Evolutionary conservation across 2,888 invertebrate genomes (phyloP), one percentile per base, ranked within the genome.

Genomic region (Parasteatoda lunata): DNA sequence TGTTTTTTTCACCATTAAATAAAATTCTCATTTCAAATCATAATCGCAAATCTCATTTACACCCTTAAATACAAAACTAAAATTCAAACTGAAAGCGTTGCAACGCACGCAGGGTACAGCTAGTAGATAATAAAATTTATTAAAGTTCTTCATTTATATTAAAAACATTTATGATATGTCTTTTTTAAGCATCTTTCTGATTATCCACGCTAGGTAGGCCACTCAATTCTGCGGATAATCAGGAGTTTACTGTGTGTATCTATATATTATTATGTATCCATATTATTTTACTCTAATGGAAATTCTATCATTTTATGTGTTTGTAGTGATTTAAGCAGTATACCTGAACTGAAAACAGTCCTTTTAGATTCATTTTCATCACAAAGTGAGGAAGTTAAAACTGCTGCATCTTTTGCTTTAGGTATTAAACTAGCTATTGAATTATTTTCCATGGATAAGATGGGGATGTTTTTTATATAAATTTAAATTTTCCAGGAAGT

Each of bases 401-500:
- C 97, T 0, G 98, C 98, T 0, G 99, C 99, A 13, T 98, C 98
- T 89, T 98, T 98, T 92, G 97, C 99, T 0, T 94, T 99, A 72
- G 98, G 93, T 92, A 89, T 89, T 13, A 73, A 8, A 8, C 13
- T 15, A 54, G 66, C 49, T 80, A 48, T 59, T 7, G 64, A 30
- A 5, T 71, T 59, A 15, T 64, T 64, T 64, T 64, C 15, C 64
- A 9, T 6, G 64, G 15, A 4, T 64, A n/a, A n/a, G 4, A 7
- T 13, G 64, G 4, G n/a, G 9, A 71, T n/a, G 51, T 13, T 72
- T 72, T 9, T 72, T 72, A 4, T 72, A 30, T 54, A 5, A 11
- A 11, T 59, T 59, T 9, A 64, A 15, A n/a, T 70, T 45, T 82
- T 90, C 7, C 90, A 92, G 93, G 99, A 30, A 97, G 97, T 80